Base-by-base conservation (phyloP, 2,888 invertebrate genomes). In the Hypomecis atomaria region DNA sequence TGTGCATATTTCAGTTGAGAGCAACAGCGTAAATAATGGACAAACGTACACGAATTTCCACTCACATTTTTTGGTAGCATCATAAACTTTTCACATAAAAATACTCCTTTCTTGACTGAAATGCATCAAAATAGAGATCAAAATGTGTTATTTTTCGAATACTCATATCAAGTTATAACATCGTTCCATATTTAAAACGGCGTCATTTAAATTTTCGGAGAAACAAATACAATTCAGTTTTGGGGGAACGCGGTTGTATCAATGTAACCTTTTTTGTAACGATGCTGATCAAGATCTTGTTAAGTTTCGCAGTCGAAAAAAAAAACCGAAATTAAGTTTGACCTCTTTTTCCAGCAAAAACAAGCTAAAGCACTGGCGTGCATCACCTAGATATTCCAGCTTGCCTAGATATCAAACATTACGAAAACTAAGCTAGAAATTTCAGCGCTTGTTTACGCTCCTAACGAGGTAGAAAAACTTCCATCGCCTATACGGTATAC, bases 391-490 rank as follows among this genome's bases (percentile, higher is more conserved):
- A 36, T 23, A 45, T 10, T 48, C 40, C 3, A 23, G 23, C 23
- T 23, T 23, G 23, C 23, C 23, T 60, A 53, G 11, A 40, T 38
- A 59, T 33, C 40, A n/a, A 23, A 40, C 58, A 54, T 48, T 58
- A 54, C 37, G 38, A 57, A 49, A 59, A 36, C 23, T 72, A 70
- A 74, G 73, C 74, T 75, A 75, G 72, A 78, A 78, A 78, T 73
- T 74, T 75, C 76, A 78, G 77, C 74, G 70, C 72, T 65, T 80
- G 79, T 83, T 82, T 80, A 76, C 76, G 63, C 70, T 62, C 44
- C 76, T 82, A 84, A 85, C 82, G 79, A 83, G 80, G 74, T 65
- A 71, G 67, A 76, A 77, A 76, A 79, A 81, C 77, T 64, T 64
- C 42, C 42, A 49, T 40, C 33, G 53, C 43, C 47, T 66, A 76